A percentile compares a stretch with the other conserved stretches of the same genome.
These are phyloP conservation scores for Hybognathus amarus DNA, from an alignment of 2,797 vertebrate species.

Conservation along the genomic window DNA sequence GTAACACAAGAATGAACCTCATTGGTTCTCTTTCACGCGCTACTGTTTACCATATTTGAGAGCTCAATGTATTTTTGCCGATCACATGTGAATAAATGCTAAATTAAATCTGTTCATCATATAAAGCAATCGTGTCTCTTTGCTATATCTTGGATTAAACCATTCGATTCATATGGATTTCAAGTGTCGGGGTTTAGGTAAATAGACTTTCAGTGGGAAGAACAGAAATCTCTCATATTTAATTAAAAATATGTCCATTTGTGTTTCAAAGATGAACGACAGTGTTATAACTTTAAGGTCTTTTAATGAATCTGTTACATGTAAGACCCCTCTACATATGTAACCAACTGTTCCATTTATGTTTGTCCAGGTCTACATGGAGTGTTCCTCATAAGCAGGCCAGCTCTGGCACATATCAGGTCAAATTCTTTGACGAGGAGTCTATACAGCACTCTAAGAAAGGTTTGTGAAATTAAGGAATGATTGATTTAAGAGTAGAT, in stretches of 20 bases:
- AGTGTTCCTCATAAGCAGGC: conserved; percentile 90
- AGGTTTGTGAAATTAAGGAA: conserved; percentile 70
- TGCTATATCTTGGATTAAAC: neutral
- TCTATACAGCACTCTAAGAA: conserved; percentile 89
- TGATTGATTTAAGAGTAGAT: neutral
- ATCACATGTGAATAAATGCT: neutral
- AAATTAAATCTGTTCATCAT: neutral
- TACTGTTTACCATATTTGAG: neutral
- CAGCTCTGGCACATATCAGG: conserved; percentile 88
- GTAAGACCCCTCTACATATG: neutral
- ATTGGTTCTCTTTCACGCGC: neutral
- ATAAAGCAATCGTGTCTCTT: neutral
- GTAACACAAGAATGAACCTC: neutral
- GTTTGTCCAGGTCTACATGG: conserved; percentile 86
- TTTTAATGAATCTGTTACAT: neutral
- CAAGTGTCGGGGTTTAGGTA: neutral
- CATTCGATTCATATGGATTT: neutral
- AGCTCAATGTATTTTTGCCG: neutral
- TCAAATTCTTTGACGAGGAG: conserved; percentile 94
- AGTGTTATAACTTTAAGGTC: neutral
- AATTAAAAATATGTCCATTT: neutral
- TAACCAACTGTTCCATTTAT: conserved; percentile 11
- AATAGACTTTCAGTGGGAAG: neutral
- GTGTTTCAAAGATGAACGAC: neutral
- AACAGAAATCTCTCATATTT: neutral